phyloP scores from a whole-genome alignment of 2,888 invertebrate genomes.

The Lathronympha strigana region DNA sequence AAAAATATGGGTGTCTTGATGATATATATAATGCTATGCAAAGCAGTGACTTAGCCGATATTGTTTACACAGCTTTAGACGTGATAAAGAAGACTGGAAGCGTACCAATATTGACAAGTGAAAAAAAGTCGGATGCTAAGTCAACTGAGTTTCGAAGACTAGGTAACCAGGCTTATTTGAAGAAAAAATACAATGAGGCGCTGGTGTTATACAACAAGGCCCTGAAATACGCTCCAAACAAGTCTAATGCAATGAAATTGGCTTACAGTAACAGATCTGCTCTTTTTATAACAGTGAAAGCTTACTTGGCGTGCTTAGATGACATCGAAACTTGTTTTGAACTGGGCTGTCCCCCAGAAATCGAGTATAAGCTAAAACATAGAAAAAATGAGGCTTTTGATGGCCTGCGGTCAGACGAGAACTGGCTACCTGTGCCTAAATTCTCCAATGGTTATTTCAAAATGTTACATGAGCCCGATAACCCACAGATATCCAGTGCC shows the following conservation, averaged over 20 bases:
- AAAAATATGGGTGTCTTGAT: slow-evolving; percentile 36
- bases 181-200: slow-evolving; percentile 41
- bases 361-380: slow-evolving; percentile 46
- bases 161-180: slow-evolving; percentile 47
- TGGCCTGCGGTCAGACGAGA: slow-evolving; percentile 12
- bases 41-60: slow-evolving; percentile 46
- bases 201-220: slow-evolving; percentile 50
- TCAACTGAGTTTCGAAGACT: slow-evolving; percentile 46
- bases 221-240: slow-evolving; percentile 49
- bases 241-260: slow-evolving; percentile 47
- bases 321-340: slow-evolving; percentile 51
- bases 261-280: slow-evolving; percentile 54
- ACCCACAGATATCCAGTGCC: slow-evolving; percentile 48
- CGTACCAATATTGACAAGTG: slow-evolving; percentile 25
- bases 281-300: slow-evolving; percentile 43
- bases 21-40: slow-evolving; percentile 48
- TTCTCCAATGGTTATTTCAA: slow-evolving; percentile 41
- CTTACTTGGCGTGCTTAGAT: slow-evolving; percentile 45
- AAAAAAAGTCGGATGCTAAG: slow-evolving; percentile 42
- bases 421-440: neutral
- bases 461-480: slow-evolving; percentile 29
- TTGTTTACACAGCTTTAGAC: slow-evolving; percentile 45
- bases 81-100: slow-evolving; percentile 46
- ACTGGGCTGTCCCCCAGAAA: slow-evolving; percentile 49
- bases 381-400: slow-evolving; percentile 41